These are phyloP conservation scores for Zootoca vivipara DNA, from an alignment of 2,113 vertebrate species.

Conservation along the genomic window DNA sequence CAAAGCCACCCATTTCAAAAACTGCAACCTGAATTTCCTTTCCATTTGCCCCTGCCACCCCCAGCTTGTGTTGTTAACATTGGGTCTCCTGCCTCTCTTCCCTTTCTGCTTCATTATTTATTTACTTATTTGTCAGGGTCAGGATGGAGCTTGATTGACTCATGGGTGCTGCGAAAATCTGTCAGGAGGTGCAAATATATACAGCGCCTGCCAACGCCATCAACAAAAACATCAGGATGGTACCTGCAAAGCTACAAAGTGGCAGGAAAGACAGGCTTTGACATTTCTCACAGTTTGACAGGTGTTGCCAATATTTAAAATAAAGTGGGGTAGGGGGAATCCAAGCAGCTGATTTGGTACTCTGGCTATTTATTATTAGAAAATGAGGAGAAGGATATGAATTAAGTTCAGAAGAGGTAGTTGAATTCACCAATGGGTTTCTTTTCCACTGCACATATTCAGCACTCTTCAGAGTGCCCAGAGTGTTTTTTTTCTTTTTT, in stretches of 20 bases:
- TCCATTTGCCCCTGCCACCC: background rate
- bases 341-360: background rate
- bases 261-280: conserved; percentile 17
- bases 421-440: background rate
- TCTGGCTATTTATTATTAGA: background rate
- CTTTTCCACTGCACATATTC: background rate
- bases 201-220: conserved; percentile 61
- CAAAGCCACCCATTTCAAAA: background rate
- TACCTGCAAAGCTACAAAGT: conserved; percentile 53
- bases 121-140: conserved; percentile 59
- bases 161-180: conserved; percentile 45
- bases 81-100: background rate
- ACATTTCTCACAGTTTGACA: conserved; percentile 48
- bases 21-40: background rate
- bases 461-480: background rate
- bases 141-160: conserved; percentile 60
- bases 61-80: background rate
- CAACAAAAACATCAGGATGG: conserved; percentile 49
- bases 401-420: background rate
- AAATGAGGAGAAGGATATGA: background rate
- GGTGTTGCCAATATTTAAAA: conserved; percentile 44
- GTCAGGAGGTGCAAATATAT: conserved; percentile 71
- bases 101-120: conserved; percentile 20
- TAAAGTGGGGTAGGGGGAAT: conserved; percentile 30
- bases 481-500: background rate